phyloP scores from a whole-genome alignment of 2,113 vertebrate species.

The Dendropsophus ebraccatus region DNA sequence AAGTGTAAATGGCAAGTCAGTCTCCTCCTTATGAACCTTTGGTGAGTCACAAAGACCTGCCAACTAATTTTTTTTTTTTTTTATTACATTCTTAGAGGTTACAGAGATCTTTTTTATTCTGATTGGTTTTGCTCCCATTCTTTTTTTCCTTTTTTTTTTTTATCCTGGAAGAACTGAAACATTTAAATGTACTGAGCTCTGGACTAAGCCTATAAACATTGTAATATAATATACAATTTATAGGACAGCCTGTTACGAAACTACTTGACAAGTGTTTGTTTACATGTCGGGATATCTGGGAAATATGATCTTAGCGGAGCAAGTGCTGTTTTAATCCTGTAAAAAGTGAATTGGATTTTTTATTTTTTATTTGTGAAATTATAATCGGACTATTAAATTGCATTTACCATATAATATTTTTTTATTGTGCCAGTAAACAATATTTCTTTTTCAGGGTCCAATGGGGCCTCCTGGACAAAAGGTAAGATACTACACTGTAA shows the following conservation, averaged over 20 bases:
- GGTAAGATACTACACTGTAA: conserved; percentile 76
- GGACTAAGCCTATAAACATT: not conserved
- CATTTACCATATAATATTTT: conserved; percentile 62
- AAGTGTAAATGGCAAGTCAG: no score
- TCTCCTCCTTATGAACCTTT: no score
- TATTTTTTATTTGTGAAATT: not conserved
- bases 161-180: not conserved
- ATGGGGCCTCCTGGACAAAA: conserved; percentile 89
- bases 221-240: not conserved
- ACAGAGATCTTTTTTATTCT: not conserved
- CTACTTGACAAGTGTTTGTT: not conserved
- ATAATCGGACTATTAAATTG: not conserved
- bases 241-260: not conserved
- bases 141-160: not conserved
- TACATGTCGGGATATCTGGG: not conserved
- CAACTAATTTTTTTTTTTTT: no score
- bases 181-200: not conserved
- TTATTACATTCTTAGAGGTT: not conserved
- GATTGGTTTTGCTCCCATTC: not conserved
- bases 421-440: conserved; percentile 56
- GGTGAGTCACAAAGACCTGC: not conserved
- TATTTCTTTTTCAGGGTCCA: conserved; percentile 81
- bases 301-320: not conserved
- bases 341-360: not conserved
- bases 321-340: not conserved